Conservation (phyloP, 2,797 vertebrate species). For the Betta splendens region DNA sequence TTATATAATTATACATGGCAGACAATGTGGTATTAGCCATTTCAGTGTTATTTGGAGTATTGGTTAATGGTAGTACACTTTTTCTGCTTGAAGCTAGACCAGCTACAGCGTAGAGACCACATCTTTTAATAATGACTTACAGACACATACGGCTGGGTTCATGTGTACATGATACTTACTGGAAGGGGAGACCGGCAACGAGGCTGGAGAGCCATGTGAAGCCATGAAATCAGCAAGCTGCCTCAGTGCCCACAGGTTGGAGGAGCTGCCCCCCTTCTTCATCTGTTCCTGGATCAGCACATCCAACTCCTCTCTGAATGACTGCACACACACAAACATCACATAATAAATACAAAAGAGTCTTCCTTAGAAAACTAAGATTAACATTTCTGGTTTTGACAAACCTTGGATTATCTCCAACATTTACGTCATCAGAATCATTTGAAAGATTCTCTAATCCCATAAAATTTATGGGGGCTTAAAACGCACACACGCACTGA, state of each 20-base stretch:
- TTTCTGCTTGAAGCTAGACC: too few relatives aligned
- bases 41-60: too few relatives aligned
- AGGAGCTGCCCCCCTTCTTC: slow-evolving; percentile 96
- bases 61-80: too few relatives aligned
- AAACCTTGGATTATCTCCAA: background rate
- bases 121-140: too few relatives aligned
- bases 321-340: slow-evolving; percentile 76
- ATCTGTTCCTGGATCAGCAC: slow-evolving; percentile 97
- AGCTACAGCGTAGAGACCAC: too few relatives aligned
- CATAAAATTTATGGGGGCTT: background rate
- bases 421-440: background rate
- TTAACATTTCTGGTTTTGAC: background rate
- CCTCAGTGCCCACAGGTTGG: slow-evolving; percentile 93
- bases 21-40: too few relatives aligned
- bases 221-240: slow-evolving; percentile 98
- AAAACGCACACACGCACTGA: slow-evolving; percentile 9
- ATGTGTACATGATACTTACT: slow-evolving; percentile 73
- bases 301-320: slow-evolving; percentile 96
- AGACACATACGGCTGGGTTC: too few relatives aligned
- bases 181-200: slow-evolving; percentile 88
- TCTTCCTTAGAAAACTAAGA: background rate
- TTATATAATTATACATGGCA: too few relatives aligned
- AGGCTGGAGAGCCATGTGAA: slow-evolving; percentile 86
- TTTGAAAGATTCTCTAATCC: background rate
- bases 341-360: background rate